phyloP scores from a whole-genome alignment of 2,113 vertebrate genomes.

The Tamias sibiricus region DNA sequence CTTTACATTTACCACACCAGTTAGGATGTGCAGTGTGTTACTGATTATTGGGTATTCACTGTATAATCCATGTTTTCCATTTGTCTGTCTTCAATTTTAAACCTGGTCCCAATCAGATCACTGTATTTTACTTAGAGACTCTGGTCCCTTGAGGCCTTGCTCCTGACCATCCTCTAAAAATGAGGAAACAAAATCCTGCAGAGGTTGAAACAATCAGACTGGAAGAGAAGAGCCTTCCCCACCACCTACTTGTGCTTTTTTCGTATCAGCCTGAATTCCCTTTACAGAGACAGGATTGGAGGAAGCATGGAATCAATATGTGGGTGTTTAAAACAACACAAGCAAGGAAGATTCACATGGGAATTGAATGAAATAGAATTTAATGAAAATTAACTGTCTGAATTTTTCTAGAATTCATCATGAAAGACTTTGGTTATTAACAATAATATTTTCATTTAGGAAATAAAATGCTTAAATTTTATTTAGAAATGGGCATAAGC shows the following conservation, averaged over 20 bases:
- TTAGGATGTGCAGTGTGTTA: neutral
- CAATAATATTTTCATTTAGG: neutral
- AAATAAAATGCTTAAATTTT: neutral
- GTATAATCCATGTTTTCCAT: neutral
- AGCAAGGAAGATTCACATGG: neutral
- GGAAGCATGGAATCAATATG: neutral
- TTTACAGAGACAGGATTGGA: neutral
- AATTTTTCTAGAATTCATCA: neutral
- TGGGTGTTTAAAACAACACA: neutral
- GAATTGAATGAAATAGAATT: neutral
- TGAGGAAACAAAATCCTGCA: neutral
- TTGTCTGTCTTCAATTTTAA: neutral
- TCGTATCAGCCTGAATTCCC: neutral
- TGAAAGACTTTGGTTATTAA: neutral
- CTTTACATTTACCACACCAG: neutral
- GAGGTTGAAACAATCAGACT: neutral
- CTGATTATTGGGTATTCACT: neutral
- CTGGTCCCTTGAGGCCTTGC: neutral
- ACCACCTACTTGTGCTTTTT: neutral
- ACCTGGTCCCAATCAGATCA: neutral
- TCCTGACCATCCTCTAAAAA: neutral
- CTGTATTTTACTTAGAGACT: neutral
- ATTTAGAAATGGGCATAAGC: neutral
- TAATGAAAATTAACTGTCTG: neutral
- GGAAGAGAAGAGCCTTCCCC: neutral